Base-by-base conservation (phyloP, 2,797 vertebrate genomes). In the Mus minutoides region DNA sequence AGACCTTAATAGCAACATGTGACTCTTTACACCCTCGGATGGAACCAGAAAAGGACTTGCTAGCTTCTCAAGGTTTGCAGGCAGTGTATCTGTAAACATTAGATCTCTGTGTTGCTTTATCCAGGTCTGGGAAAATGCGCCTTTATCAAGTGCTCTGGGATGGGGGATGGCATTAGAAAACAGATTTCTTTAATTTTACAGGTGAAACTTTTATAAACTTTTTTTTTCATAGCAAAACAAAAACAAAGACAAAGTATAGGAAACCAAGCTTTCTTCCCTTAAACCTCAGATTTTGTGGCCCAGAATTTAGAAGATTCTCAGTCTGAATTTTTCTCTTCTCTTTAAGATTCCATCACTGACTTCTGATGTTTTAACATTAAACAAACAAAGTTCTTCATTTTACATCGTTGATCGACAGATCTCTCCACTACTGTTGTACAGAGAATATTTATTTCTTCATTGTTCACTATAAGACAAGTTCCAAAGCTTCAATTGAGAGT, bases 381-480 rank as follows among this genome's bases (percentile, higher is more conserved):
- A 79, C 83, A 49, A 58, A 78, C 71, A 69, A 88, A 49, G 21
- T 29, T 79, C 16, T 37, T 93, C 16, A 26, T 78, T 88, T 97
- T 97, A 90, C 97, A 92, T 97, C 95, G 89, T 91, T 94, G 37
- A 60, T 60, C 92, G 82, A 60, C 29, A 67, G 22, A 64, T 91
- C 24, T 88, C 22, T 2, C 0, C 93, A 97, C 94, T 95, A 97
- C 97, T 88, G 82, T 96, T 97, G 95, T 16, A 96, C 93, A 71
- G 62, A 2, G 82, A 62, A 49, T 60, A 94, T 89, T 97, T 97
- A 97, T 93, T 91, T 93, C 88, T 95, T 0, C 34, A 26, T 97
- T 95, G 94, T 97, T 97, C 88, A 78, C 85, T 95, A 85, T 58
- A 83, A 97, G 79, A 90, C 96, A 96, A 97, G 94, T 3, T 84